Evolutionary conservation across 2,113 vertebrate genomes (phyloP), one percentile per base, ranked within the genome.

Genomic region (Pelecanoides urinatrix): DNA sequence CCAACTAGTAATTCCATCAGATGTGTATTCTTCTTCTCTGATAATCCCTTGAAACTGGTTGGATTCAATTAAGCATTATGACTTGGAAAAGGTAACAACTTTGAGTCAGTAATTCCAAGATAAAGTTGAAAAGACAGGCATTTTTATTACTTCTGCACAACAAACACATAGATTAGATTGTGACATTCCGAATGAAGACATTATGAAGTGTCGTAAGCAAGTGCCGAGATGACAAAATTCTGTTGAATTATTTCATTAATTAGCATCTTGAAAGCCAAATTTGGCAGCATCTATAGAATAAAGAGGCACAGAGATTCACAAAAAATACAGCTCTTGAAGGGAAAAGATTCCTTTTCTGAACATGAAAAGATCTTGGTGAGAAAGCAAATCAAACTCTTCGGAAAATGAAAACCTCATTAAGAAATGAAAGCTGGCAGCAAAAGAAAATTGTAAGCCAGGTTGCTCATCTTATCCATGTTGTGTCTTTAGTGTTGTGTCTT

Each of bases 111-210:
- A 71, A 23, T 81, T 89, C 36, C 36, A 70, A 83, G 77, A 95
- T 68, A 75, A 94, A 94, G 63, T 75, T 90, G 55, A 27, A 84
- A 78, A 82, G 79, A 20, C 9, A 6, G 49, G 49, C 4, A 63
- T 62, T 95, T 96, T 96, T 92, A 91, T 75, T 92, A 53, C 29
- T 81, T 67, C 27, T 79, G 59, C 49, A 38, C 22, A 95, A 40
- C 23, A 90, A 87, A 84, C 42, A 90, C 21, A 53, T 79, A 77
- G 86, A 94, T 75, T 58, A 59, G 17, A 47, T 52, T 86, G 22
- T 75, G 52, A 82, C 14, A 66, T 84, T 89, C 55, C 76, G 16
- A 92, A 71, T 80, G 30, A 92, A 84, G 29, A 92, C 94, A 96
- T 52, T 18, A 77, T 6, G 17, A 96, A 81, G 80, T 55, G 16